A percentile compares a stretch with the other conserved stretches of the same genome.
Conservation (phyloP, 2,888 invertebrate genomes). For the Yponomeuta malinellus region DNA sequence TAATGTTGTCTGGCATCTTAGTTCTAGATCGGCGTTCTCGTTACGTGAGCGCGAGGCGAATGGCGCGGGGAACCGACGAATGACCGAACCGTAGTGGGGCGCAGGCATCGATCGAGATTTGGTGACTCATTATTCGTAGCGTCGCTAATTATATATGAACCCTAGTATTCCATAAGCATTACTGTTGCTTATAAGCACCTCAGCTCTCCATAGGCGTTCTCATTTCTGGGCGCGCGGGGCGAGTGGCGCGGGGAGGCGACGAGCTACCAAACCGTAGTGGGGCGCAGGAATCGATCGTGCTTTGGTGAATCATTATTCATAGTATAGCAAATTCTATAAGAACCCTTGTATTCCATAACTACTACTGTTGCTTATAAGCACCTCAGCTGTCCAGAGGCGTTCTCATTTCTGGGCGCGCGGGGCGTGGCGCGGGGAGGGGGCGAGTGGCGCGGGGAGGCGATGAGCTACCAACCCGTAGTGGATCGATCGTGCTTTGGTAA, state of each 20-base stretch:
- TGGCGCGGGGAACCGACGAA: conserved; percentile 62
- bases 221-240: not conserved
- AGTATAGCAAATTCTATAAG: conserved; percentile 21
- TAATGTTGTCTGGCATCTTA: conserved; percentile 25
- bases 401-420: not conserved
- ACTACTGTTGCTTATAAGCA: conserved; percentile 30
- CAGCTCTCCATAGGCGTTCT: conserved; percentile 8
- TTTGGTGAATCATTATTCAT: conserved; percentile 24
- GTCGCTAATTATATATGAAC: too few relatives aligned
- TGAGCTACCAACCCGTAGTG: conserved; percentile 67
- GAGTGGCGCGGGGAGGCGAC: conserved; percentile 49
- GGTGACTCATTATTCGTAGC: conserved; percentile 19
- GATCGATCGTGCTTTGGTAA: conserved; percentile 67
- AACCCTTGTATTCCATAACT: conserved; percentile 21
- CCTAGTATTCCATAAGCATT: conserved; percentile 32
- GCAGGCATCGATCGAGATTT: conserved; percentile 75
- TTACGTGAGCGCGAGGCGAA: too few relatives aligned
- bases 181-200: conserved; percentile 20
- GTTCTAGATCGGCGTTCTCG: conserved; percentile 3
- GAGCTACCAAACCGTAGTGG: conserved; percentile 61
- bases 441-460: conserved; percentile 76
- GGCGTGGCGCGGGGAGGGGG: conserved; percentile 74
- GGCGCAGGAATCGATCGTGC: conserved; percentile 37
- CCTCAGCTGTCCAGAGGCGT: conserved; percentile 1
- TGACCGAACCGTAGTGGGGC: conserved; percentile 62